Evolutionary conservation across 2,113 vertebrate species (phyloP), one percentile per base, ranked within the genome.

Genomic region (Mugil cephalus): DNA sequence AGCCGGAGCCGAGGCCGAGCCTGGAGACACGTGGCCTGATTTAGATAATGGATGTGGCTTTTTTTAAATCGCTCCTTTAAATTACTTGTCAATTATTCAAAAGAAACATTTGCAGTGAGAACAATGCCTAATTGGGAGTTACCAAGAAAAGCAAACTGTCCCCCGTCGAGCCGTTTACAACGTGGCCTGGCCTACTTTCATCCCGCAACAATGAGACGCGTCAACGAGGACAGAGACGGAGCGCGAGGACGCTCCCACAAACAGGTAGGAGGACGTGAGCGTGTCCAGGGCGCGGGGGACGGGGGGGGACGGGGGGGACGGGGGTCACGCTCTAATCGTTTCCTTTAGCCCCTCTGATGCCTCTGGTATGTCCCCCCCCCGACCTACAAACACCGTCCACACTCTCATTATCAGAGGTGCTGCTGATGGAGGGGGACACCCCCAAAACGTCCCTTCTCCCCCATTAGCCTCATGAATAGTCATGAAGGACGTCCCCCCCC

Each of bases 311-410:
- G 24, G 24, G 5, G 24, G 2, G 24, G 24, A 30, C 24, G 3
- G 24, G 24, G 2, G 24, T 64, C 64, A 14, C 47, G 15, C 46
- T 59, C n/a, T 21, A 9, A 53, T 4, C 4, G 43, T 7, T 10
- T n/a, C n/a, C n/a, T n/a, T n/a, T n/a, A n/a, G n/a, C n/a, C n/a
- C n/a, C 77, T 67, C 68, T 73, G 19, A 79, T 65, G 68, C 80
- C 21, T 21, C 46, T 35, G 60, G 67, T 76, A 55, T 80, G 80
- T n/a, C 47, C 42, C 69, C 77, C 42, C 21, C 64, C 71, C 80
- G 90, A 86, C 88, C 83, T 72, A 89, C 80, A 90, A 87, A 84
- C 70, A 10, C 24, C 24, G n/a, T n/a, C n/a, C n/a, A n/a, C n/a
- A n/a, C n/a, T n/a, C n/a, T n/a, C n/a, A n/a, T n/a, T n/a, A n/a